These are phyloP conservation scores for Tachystola acroxantha DNA, from an alignment of 2,888 invertebrate genomes.

Conservation along the genomic window DNA sequence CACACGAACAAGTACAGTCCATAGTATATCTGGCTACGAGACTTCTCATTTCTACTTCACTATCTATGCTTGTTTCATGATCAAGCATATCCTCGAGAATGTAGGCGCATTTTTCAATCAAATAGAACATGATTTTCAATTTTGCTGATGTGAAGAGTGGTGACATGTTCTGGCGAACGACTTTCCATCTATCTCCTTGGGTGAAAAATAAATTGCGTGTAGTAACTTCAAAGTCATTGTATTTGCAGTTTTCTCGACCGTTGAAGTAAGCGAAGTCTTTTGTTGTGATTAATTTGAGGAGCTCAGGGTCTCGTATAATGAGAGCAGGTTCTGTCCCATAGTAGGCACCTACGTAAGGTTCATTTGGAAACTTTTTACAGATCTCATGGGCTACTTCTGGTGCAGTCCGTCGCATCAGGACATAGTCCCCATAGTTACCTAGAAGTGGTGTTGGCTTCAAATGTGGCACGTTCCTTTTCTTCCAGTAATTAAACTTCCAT, in stretches of 20 bases:
- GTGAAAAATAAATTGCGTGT: constrained; percentile 38
- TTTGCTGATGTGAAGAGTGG: constrained; percentile 51
- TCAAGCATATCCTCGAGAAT: constrained; percentile 37
- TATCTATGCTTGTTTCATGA: constrained; percentile 17
- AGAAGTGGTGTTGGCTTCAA: neutral
- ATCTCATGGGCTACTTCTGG: constrained; percentile 17
- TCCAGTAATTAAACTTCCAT: constrained; percentile 2
- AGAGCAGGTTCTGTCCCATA: constrained; percentile 28
- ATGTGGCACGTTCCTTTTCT: neutral
- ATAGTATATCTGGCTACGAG: constrained; percentile 43
- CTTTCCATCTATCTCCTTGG: constrained; percentile 51
- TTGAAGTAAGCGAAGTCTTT: constrained; percentile 32
- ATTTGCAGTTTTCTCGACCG: constrained; percentile 29
- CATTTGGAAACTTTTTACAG: constrained; percentile 23
- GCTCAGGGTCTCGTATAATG: constrained; percentile 33
- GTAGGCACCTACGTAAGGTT: constrained; percentile 28
- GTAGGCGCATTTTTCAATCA: constrained; percentile 36
- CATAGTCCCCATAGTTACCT: neutral
- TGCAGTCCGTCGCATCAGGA: constrained; percentile 10
- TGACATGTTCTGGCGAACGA: constrained; percentile 47
- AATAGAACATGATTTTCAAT: constrained; percentile 57
- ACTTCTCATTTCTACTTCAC: constrained; percentile 28
- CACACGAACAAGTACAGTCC: constrained; percentile 33
- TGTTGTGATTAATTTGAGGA: constrained; percentile 27
- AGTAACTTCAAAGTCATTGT: constrained; percentile 32